These are phyloP conservation scores for Labrus mixtus DNA, from an alignment of 2,113 vertebrate species.

Conservation along the genomic window DNA sequence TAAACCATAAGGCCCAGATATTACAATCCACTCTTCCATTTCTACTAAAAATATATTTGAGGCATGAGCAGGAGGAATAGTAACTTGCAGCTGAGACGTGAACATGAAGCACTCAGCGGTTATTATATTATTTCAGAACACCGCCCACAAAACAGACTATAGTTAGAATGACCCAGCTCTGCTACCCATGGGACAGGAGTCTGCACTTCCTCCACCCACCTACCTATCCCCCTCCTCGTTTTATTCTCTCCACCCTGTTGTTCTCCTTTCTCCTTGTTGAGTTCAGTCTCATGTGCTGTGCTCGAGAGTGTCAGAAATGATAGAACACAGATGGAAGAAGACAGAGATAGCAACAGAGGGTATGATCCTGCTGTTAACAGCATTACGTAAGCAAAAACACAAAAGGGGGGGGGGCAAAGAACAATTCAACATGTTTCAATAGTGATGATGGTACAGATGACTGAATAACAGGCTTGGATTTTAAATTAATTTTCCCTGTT, in stretches of 20 bases:
- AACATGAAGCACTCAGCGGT: conserved; percentile 48
- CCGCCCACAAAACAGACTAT: conserved; percentile 61
- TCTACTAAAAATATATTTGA: background rate
- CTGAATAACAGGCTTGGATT: no score
- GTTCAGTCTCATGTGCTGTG: conserved; percentile 9
- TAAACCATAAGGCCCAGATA: background rate
- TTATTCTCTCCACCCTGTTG: conserved; percentile 34
- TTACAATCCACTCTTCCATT: background rate
- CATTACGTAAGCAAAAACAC: background rate
- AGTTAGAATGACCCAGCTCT: conserved; percentile 69
- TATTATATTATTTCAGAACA: conserved; percentile 62
- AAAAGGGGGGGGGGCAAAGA: no score
- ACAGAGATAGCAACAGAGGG: background rate
- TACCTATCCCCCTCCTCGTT: conserved; percentile 33
- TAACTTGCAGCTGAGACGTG: conserved; percentile 6
- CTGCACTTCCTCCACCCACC: conserved; percentile 52
- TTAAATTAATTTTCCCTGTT: background rate
- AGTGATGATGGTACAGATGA: background rate
- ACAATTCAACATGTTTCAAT: background rate
- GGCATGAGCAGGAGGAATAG: background rate
- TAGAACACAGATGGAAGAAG: conserved; percentile 50
- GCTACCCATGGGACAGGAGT: conserved; percentile 43
- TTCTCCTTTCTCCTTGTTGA: conserved; percentile 6
- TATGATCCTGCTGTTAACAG: background rate
- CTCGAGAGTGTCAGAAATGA: conserved; percentile 25